Base-by-base conservation (phyloP, 2,888 invertebrate species). In the Heliconius hortense region DNA sequence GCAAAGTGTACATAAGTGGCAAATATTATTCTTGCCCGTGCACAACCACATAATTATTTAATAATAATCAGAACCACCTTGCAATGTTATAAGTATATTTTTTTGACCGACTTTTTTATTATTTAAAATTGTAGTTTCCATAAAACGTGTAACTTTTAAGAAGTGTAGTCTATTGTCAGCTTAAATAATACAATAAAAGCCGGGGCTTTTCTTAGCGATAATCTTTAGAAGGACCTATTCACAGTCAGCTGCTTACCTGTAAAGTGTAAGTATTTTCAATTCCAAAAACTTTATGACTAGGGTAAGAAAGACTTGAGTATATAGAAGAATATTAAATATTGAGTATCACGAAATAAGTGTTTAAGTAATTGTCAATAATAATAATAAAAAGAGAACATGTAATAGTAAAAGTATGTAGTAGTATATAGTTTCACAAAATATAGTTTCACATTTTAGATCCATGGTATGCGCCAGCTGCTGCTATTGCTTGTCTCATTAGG, bases 391-490 rank as follows among this genome's bases (percentile, higher is more conserved):
- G 10, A 24, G 4, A 35, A 31, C 10, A 21, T 59, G 26, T 56
- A 26, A 71, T 26, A 1, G 26, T 62, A 60, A 71, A 69, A 53
- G 31, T 69, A 69, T 31, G 60, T 43, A 71, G 71, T 7, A 53
- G 64, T 60, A 64, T 60, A 53, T 70, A 70, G 31, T 70, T 71
- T 71, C 26, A 76, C 11, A 53, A 69, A 66, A 64, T 60, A 53
- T 70, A 70, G 31, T 70, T 71, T 71, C 26, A 76, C 76, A 76
- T 74, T 76, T 73, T 68, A 72, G 72, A 66, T 72, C 48, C 48
- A 59, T 79, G 79, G 76, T 80, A 80, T 80, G 80, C 77, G 77
- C 78, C 82, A 80, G 81, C 82, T 82, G 82, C 78, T 78, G 77
- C 69, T 75, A 79, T 76, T 76, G 78, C 79, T 80, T 62, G 73